Conservation (phyloP, 2,797 vertebrate species). For the Morelia viridis region DNA sequence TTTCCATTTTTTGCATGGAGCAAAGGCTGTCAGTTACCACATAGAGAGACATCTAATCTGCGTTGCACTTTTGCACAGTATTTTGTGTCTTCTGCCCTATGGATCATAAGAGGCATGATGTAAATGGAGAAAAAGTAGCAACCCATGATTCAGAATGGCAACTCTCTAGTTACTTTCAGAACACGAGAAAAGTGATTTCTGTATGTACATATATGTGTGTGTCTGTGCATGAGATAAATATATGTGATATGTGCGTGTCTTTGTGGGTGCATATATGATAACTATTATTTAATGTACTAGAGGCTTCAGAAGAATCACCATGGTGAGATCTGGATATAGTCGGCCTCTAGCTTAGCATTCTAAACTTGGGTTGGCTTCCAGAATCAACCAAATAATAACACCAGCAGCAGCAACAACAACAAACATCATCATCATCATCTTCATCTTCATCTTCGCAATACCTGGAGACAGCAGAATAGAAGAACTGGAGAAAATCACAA, state of each 20-base stretch:
- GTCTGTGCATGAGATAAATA: background rate
- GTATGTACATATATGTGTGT: background rate
- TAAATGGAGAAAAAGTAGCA: background rate
- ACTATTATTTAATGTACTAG: conserved; percentile 13
- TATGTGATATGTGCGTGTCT: background rate
- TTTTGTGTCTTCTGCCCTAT: background rate
- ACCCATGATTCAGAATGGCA: background rate
- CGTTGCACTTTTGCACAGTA: background rate
- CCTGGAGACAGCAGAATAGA: too few species aligned
- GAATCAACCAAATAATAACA: background rate
- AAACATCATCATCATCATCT: too few species aligned
- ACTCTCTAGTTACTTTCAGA: background rate
- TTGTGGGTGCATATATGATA: background rate
- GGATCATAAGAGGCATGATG: background rate
- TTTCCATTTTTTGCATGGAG: conserved; percentile 1
- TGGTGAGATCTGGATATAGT: conserved; percentile 5
- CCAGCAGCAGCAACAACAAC: too few species aligned
- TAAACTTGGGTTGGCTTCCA: background rate
- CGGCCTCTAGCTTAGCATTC: background rate
- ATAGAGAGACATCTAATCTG: fast-evolving
- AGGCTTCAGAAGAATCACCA: background rate
- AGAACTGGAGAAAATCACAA: too few species aligned
- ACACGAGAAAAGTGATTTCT: background rate
- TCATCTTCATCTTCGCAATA: too few species aligned
- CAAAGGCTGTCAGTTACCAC: background rate